Conservation (phyloP, 2,113 vertebrate genomes). For the zebrafish (Danio rerio) region GRCz12tu NC_133179.1:24419001-24419500, state of each 20-base stretch:
- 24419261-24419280: constrained; percentile 12
- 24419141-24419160: not conserved
- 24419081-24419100: not conserved
- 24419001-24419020: not conserved
- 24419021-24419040: not conserved
- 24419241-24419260: not conserved
- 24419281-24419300: constrained; percentile 5
- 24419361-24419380: constrained; percentile 20
- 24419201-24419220: not conserved
- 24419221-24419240: not conserved
- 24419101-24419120: not conserved
- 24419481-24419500: not conserved
- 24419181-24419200: not conserved
- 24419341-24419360: not conserved
- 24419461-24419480: not conserved
- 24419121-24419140: constrained; percentile 16
- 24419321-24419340: constrained; percentile 5
- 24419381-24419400: constrained; percentile 29
- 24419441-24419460: constrained; percentile 29
- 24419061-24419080: not conserved
- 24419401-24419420: not conserved
- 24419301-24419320: constrained; percentile 42
- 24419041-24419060: not conserved
- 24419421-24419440: constrained; percentile 36
- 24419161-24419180: not conserved